A percentile compares a stretch with the other conserved stretches of the same genome.
These are phyloP conservation scores for Drosophila kohkoa DNA, from an alignment of 1,140 invertebrate species.

Conservation along the genomic window DNA sequence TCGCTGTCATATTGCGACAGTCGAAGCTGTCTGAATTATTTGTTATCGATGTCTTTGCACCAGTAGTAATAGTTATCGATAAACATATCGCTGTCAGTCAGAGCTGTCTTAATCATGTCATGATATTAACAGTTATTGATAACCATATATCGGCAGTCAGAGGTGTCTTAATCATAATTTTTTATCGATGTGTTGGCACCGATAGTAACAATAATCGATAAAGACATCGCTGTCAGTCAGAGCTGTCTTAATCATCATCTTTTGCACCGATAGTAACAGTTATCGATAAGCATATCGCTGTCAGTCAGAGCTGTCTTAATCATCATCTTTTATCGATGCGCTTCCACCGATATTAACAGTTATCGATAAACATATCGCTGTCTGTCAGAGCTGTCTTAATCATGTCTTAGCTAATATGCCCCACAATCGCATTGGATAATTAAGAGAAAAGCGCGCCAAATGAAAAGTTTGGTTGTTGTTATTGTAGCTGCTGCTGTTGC, in stretches of 20 bases:
- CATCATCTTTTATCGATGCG: too few species aligned
- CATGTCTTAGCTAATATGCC: constrained; percentile 1
- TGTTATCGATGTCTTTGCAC: neutral
- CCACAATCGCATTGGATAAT: neutral
- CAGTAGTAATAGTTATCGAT: constrained; percentile 2
- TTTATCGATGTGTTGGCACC: neutral
- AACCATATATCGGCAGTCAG: too few species aligned
- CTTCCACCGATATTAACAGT: neutral
- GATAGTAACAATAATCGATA: constrained; percentile 6
- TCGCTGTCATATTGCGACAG: neutral
- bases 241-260: too few species aligned
- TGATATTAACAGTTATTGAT: too few species aligned
- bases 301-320: too few species aligned
- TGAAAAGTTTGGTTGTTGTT: constrained; percentile 12
- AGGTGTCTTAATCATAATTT: neutral
- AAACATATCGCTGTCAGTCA: neutral
- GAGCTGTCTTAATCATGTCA: neutral
- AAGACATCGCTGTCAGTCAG: too few species aligned
- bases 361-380: constrained; percentile 6
- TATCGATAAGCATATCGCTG: too few species aligned
- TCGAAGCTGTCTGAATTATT: too few species aligned
- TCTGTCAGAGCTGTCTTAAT: neutral
- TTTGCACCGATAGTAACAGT: too few species aligned
- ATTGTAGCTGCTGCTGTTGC: neutral
- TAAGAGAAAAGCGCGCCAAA: constrained; percentile 37